phyloP scores from a whole-genome alignment of 2,797 vertebrate species.

The Meriones psammophilus region DNA sequence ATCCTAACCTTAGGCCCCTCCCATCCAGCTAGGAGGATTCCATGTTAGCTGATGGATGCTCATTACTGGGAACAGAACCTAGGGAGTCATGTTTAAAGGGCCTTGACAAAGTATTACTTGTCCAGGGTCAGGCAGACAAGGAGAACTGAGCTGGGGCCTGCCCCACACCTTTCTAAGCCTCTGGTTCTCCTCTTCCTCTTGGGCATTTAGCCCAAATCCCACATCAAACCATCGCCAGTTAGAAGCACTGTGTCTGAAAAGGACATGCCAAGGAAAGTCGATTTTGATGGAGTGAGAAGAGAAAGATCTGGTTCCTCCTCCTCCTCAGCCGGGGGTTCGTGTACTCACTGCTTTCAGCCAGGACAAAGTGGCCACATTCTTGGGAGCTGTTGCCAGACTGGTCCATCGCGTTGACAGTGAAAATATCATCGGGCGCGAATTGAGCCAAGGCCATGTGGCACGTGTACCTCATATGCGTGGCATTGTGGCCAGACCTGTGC shows the following conservation, averaged over 20 bases:
- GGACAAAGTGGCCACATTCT: constrained; percentile 80
- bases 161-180: not conserved
- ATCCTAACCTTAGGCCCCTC: too few species aligned
- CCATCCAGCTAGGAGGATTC: not conserved
- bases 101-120: not conserved
- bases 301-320: not conserved
- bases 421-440: constrained; percentile 78
- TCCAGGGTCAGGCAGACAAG: not conserved
- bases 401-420: constrained; percentile 83
- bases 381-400: constrained; percentile 56
- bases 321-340: not conserved
- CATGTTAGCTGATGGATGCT: not conserved
- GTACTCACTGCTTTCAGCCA: constrained; percentile 86
- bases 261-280: not conserved
- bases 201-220: not conserved
- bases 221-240: not conserved
- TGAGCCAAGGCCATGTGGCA: constrained; percentile 86
- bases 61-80: not conserved
- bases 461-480: constrained; percentile 67
- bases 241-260: not conserved
- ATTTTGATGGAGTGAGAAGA: not conserved
- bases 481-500: constrained; percentile 63
- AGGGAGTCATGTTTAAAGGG: not conserved
- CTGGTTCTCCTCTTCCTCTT: not conserved
- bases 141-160: not conserved